phyloP scores from a whole-genome alignment of 2,113 vertebrate genomes.

The Microtus ochrogaster region DNA sequence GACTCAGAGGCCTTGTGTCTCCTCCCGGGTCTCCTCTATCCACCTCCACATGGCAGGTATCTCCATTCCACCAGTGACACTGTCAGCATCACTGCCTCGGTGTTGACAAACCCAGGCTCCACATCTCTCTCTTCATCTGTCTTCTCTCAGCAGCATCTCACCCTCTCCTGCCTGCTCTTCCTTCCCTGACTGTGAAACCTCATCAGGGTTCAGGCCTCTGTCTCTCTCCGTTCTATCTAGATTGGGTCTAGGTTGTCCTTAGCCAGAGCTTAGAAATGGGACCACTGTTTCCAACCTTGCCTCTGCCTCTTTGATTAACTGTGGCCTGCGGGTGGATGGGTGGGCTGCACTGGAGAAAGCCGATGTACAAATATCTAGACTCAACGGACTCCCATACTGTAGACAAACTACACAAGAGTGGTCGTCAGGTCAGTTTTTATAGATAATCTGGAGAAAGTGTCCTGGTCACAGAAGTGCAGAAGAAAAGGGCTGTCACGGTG shows the following conservation, averaged over 20 bases:
- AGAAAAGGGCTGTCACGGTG: not conserved
- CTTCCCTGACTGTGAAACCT: not conserved
- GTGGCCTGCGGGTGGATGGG: not conserved
- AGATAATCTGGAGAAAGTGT: not conserved
- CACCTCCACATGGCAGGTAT: not conserved
- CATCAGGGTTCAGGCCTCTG: not conserved
- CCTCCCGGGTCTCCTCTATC: not conserved
- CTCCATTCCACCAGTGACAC: not conserved
- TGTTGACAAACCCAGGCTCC: not conserved
- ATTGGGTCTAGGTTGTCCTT: not conserved
- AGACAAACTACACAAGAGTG: not conserved
- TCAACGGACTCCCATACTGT: not conserved
- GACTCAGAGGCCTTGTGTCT: not conserved
- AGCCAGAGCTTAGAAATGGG: conserved; percentile 33
- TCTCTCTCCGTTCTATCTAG: not conserved
- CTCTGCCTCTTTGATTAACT: not conserved
- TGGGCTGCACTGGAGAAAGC: not conserved
- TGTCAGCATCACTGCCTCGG: not conserved
- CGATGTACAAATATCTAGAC: not conserved
- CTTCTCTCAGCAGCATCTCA: conserved; percentile 22
- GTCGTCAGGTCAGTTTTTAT: conserved; percentile 28
- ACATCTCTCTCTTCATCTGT: conserved; percentile 26
- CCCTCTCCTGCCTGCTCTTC: not conserved
- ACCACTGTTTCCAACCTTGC: not conserved
- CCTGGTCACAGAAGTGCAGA: not conserved